Evolutionary conservation across 2,797 vertebrate genomes (phyloP).

Genomic region (Phylloscopus collybita): DNA sequence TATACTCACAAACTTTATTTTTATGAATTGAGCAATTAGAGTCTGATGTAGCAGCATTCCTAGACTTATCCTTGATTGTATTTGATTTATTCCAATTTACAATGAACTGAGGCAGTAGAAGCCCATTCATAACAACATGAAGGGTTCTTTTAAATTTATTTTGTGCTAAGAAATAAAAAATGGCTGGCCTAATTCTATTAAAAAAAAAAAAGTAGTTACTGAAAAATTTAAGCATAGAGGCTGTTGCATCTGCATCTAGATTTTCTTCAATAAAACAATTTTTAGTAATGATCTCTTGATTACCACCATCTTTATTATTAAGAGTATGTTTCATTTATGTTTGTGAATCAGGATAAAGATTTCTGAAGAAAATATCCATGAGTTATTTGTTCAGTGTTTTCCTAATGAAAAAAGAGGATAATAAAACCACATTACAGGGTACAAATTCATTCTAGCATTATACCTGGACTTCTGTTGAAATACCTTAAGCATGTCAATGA

Average conservation of each 20-base stretch:
- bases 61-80: conserved; percentile 8
- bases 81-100: background rate
- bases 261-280: background rate
- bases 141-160: conserved; percentile 28
- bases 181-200: background rate
- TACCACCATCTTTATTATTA: background rate
- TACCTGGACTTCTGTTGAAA: conserved; percentile 2
- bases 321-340: background rate
- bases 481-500: background rate
- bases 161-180: background rate
- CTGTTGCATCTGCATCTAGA: background rate
- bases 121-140: background rate
- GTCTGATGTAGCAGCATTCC: background rate
- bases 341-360: conserved; percentile 23
- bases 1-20: conserved; percentile 14
- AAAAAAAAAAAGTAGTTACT: background rate
- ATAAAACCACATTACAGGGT: background rate
- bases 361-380: conserved; percentile 2
- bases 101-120: background rate
- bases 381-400: conserved; percentile 37
- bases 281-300: background rate
- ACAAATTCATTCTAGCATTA: background rate
- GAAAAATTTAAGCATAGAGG: background rate
- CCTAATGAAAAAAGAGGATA: conserved; percentile 10
- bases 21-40: conserved; percentile 30